Evolutionary conservation across 2,888 invertebrate genomes (phyloP).

Genomic region (Drosophila yooni): DNA sequence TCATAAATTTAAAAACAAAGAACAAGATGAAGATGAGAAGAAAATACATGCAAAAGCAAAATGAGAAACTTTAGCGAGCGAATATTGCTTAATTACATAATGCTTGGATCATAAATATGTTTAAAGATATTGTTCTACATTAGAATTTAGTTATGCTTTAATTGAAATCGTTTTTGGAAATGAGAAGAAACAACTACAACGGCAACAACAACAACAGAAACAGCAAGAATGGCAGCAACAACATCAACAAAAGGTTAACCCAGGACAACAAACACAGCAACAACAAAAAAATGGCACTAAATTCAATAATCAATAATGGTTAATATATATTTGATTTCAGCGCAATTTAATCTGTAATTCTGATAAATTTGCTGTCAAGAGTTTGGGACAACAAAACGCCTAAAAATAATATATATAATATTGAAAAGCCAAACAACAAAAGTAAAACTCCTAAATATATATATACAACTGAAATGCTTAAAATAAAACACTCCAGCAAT

Average conservation of each 20-base stretch:
- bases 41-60: conserved; percentile 2
- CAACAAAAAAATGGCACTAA: conserved; percentile 6
- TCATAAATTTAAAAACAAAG: conserved; percentile 69
- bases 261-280: conserved; percentile 15
- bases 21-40: conserved; percentile 29
- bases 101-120: conserved; percentile 61
- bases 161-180: conserved; percentile 43
- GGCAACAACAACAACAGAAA: conserved; percentile 1
- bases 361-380: conserved; percentile 36
- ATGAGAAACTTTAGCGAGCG: conserved; percentile 28
- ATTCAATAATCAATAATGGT: conserved; percentile 14
- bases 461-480: conserved; percentile 32
- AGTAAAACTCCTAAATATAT: conserved; percentile 15
- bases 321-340: conserved; percentile 22
- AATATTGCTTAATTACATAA: conserved; percentile 53
- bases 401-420: conserved; percentile 2
- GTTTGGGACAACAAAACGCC: conserved; percentile 37
- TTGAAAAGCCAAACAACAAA: conserved; percentile 25
- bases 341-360: conserved; percentile 47
- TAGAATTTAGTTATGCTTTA: conserved; percentile 71
- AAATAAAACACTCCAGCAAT: conserved; percentile 37
- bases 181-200: conserved; percentile 26
- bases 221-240: background rate
- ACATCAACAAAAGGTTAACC: conserved; percentile 2
- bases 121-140: conserved; percentile 72